These are phyloP conservation scores for Lithodes maja DNA, from an alignment of 2,888 invertebrate genomes.

Conservation along the genomic window DNA sequence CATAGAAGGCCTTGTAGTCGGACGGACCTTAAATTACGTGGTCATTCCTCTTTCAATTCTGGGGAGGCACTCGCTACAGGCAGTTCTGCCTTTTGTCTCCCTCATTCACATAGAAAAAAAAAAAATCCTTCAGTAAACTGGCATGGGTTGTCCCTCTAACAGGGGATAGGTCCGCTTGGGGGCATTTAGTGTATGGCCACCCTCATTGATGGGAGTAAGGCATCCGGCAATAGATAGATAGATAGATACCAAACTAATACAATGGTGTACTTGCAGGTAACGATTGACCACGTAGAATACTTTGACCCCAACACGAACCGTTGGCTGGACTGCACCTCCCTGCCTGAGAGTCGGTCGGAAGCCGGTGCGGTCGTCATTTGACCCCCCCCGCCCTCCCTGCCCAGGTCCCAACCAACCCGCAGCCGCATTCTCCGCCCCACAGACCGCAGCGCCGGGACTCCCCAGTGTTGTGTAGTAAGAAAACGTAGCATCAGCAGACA, in stretches of 20 bases:
- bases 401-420: slow-evolving; percentile 31
- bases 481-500: slow-evolving; percentile 53
- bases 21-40: no score
- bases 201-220: no score
- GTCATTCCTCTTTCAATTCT: no score
- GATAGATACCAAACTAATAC: neutral
- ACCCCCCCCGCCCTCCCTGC: slow-evolving; percentile 71
- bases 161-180: no score
- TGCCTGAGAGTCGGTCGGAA: slow-evolving; percentile 90
- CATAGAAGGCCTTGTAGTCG: no score
- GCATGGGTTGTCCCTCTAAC: no score
- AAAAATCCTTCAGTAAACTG: no score
- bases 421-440: slow-evolving; percentile 29
- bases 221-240: no score
- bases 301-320: slow-evolving; percentile 86
- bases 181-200: no score
- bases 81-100: no score
- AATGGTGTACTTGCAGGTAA: slow-evolving; percentile 71
- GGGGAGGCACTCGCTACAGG: no score
- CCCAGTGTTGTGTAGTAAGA: slow-evolving; percentile 32
- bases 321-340: slow-evolving; percentile 86
- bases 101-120: no score
- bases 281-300: slow-evolving; percentile 87
- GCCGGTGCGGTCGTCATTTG: slow-evolving; percentile 87
- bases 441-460: slow-evolving; percentile 16